Percentiles rank a stretch among this genome's conserved stretches.
These are phyloP conservation scores for Plectrocnemia conspersa DNA, from an alignment of 1,140 invertebrate species.

Conservation along the genomic window DNA sequence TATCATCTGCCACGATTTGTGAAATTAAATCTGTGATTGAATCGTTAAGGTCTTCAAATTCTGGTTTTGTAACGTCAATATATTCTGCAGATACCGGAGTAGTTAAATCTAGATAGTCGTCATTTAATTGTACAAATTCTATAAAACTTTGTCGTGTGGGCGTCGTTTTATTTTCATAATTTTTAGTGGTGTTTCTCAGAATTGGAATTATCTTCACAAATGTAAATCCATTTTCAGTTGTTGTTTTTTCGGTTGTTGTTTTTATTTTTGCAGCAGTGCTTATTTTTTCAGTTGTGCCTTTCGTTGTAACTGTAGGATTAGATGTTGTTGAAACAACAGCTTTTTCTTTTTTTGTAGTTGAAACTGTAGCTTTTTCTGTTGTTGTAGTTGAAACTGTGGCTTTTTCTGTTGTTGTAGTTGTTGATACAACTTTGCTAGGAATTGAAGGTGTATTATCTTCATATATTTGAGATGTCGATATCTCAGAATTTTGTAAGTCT, in stretches of 20 bases:
- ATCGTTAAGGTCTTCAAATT: conserved; percentile 21
- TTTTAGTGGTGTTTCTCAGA: conserved; percentile 9
- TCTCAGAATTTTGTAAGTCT: conserved; percentile 40
- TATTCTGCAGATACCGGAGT: conserved; percentile 10
- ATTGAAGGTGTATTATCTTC: conserved; percentile 19
- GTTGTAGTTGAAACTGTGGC: conserved; percentile 8
- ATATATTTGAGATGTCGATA: conserved; percentile 33
- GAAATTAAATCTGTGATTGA: conserved; percentile 32
- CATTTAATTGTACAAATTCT: not conserved
- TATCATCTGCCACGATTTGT: conserved; percentile 29
- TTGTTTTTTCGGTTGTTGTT: conserved; percentile 1
- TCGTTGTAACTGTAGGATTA: conserved; percentile 11
- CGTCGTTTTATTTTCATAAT: not conserved
- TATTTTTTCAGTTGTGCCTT: conserved; percentile 12
- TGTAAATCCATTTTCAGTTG: not conserved
- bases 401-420: conserved; percentile 21
- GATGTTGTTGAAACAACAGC: conserved; percentile 11
- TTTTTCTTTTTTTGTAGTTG: conserved; percentile 26
- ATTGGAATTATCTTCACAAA: conserved; percentile 18
- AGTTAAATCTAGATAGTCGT: conserved; percentile 22
- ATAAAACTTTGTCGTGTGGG: conserved; percentile 1
- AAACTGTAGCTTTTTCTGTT: conserved; percentile 11
- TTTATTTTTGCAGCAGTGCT: not conserved
- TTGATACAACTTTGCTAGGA: conserved; percentile 28
- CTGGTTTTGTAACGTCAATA: conserved; percentile 19